Evolutionary conservation across 2,113 vertebrate species (phyloP).

Genomic region (Podilymbus podiceps): DNA sequence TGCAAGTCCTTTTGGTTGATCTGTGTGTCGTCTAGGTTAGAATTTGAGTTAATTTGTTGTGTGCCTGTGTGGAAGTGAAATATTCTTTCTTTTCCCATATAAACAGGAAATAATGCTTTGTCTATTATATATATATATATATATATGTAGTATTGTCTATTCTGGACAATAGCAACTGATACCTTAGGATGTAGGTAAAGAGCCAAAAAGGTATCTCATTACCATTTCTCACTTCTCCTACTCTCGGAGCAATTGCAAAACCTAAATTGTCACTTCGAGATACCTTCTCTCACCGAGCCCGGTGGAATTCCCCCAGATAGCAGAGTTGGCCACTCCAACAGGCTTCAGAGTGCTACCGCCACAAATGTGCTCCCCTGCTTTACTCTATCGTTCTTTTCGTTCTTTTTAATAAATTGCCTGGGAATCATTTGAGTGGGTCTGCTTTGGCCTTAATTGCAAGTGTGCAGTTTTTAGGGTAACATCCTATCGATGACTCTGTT

Average conservation of each 20-base stretch:
- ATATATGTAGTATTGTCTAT: no score
- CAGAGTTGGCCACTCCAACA: not conserved
- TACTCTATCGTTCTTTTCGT: not conserved
- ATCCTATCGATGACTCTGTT: not conserved
- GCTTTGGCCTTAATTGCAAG: not conserved
- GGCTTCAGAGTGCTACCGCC: not conserved
- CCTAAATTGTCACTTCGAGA: not conserved
- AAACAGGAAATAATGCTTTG: not conserved
- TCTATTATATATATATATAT: no score
- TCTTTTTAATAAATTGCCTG: not conserved
- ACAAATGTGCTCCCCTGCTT: not conserved
- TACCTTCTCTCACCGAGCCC: fast-evolving
- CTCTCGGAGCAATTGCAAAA: not conserved
- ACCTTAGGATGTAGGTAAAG: not conserved
- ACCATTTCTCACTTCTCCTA: not conserved
- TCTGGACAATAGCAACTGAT: not conserved
- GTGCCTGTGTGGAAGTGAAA: not conserved
- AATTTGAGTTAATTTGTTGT: not conserved
- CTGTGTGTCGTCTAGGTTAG: not conserved
- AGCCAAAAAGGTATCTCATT: not conserved
- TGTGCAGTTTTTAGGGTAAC: not conserved
- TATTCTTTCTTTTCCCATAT: not conserved
- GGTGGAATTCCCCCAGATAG: not conserved
- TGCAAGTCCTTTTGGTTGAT: not conserved
- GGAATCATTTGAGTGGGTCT: not conserved